These are phyloP conservation scores for Isichthys henryi DNA, from an alignment of 2,113 vertebrate genomes.

Conservation along the genomic window DNA sequence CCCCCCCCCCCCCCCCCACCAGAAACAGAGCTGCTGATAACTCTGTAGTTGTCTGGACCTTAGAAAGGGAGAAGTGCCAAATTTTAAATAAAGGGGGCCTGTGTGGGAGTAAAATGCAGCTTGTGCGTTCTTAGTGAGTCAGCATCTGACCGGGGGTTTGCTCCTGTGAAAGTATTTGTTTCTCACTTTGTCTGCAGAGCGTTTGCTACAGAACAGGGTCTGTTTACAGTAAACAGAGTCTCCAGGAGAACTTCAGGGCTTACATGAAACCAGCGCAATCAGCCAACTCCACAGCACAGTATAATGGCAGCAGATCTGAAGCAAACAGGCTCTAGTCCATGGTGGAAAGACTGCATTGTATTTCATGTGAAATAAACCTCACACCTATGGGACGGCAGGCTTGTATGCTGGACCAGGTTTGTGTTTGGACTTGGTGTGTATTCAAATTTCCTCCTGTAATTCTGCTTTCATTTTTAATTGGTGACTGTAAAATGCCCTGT, in stretches of 20 bases:
- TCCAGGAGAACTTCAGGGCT: not conserved
- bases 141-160: not conserved
- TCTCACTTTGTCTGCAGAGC: not conserved
- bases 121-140: not conserved
- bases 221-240: slow-evolving; percentile 10
- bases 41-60: not conserved
- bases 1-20: not conserved
- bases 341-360: not conserved
- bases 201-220: slow-evolving; percentile 3
- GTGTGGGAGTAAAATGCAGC: not conserved
- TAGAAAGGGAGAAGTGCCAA: not conserved
- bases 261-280: not conserved
- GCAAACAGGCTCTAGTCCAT: not conserved
- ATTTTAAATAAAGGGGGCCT: not conserved
- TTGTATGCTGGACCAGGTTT: not conserved
- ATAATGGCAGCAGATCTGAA: not conserved
- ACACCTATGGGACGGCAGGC: not conserved
- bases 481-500: not conserved
- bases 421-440: not conserved
- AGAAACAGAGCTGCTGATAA: not conserved
- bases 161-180: not conserved
- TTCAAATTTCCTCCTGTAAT: not conserved
- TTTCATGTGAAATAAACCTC: not conserved
- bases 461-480: not conserved
- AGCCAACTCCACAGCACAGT: not conserved